Evolutionary conservation across 2,888 invertebrate genomes (phyloP).

Genomic region (Coecobrya sp.): DNA sequence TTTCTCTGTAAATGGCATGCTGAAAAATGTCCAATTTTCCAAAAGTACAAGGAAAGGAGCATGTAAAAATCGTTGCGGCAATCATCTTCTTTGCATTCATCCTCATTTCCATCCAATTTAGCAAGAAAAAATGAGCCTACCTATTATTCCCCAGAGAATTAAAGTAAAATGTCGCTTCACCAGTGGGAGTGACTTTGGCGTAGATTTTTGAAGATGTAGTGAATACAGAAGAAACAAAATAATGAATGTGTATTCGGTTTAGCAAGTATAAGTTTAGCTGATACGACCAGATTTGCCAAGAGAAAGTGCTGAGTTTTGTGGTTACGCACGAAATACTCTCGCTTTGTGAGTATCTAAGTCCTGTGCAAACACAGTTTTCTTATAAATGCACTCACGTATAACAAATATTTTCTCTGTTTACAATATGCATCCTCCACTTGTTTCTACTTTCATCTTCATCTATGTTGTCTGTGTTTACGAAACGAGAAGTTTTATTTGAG

Average conservation of each 20-base stretch:
- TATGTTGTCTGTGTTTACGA: not conserved
- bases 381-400: too few species aligned
- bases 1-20: too few species aligned
- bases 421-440: not conserved
- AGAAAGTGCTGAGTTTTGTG: not conserved
- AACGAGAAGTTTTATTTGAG: not conserved
- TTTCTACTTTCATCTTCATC: not conserved
- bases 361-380: too few species aligned
- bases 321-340: not conserved
- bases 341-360: too few species aligned
- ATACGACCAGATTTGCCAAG: not conserved
- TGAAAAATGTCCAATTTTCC: too few species aligned
- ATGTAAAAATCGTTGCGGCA: too few species aligned
- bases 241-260: not conserved
- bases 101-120: not conserved
- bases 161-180: not conserved
- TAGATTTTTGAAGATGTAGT: not conserved
- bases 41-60: too few species aligned
- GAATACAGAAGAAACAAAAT: not conserved
- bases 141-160: not conserved
- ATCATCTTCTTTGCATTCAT: not conserved
- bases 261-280: too few species aligned
- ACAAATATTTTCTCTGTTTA: not conserved
- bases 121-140: not conserved
- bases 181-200: not conserved